Evolutionary conservation across 92 coral and sea anemone species (phyloP), one percentile per base, ranked within the genome.

Genomic region (Diadumene lineata): DNA sequence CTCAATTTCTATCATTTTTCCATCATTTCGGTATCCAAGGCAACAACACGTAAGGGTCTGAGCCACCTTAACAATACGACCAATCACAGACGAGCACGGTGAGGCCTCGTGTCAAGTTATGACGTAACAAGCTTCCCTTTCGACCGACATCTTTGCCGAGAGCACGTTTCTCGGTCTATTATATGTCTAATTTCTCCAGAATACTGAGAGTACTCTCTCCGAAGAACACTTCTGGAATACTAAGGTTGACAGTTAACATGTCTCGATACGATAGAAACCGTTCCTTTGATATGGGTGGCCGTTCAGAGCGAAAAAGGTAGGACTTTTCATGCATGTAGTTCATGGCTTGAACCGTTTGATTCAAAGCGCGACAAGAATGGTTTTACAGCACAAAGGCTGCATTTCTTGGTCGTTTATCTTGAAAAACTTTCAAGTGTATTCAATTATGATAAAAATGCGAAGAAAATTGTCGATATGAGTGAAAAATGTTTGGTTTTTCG

Each of bases 251-350:
- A 85, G 56, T 44, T 75, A 92, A 56, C 48, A 96, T 96, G 99
- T 92, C 97, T 86, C 88, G 99, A 64, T 96, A 86, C 87, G 99
- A 93, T 70, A 86, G 81, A 66, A 87, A 92, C 66, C 97, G 97
- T 57, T 88, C 93, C 17, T 96, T 92, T 74, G 99, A 96, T 79
- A 79, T 97, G 66, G 93, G 93, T 1, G 97, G 96, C 62, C 99
- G 99, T 67, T 96, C 99, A 58, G 99, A 96, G 58, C 93, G 99
- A 66, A 96, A 96, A 84, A 93, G 99, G 99, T 96, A 77, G 75
- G 92, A n/a, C n/a, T n/a, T n/a, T n/a, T n/a, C n/a, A n/a, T n/a
- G n/a, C n/a, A n/a, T n/a, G n/a, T n/a, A n/a, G n/a, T n/a, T n/a
- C n/a, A n/a, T 66, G 0, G 50, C 13, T 6, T 11, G 50, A 30